These are phyloP conservation scores for Turritopsis dohrnii DNA, from an alignment of 30 jellyfish, hydroid and myxozoan genomes.

Conservation along the genomic window DNA sequence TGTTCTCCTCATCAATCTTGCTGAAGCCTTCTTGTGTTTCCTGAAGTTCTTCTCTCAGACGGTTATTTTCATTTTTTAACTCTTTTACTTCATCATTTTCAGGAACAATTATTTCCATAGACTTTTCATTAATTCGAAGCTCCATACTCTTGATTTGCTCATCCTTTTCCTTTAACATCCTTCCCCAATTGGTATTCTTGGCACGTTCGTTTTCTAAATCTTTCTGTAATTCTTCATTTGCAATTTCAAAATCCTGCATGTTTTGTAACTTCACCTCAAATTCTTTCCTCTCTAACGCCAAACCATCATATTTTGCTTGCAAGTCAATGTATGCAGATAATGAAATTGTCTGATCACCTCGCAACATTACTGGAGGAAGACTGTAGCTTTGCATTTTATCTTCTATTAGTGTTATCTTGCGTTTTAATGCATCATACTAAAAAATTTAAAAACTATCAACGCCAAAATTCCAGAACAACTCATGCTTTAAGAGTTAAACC, in stretches of 20 bases:
- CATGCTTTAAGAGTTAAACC: too few relatives aligned
- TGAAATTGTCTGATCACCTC: neutral
- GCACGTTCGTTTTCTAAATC: neutral
- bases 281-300: neutral
- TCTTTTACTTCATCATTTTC: neutral
- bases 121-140: neutral
- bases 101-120: neutral
- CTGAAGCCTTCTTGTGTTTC: conserved; percentile 1
- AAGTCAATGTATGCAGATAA: neutral
- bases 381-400: neutral
- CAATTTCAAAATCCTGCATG: neutral
- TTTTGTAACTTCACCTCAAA: neutral
- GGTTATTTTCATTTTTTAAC: neutral
- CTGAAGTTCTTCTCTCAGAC: neutral
- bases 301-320: neutral
- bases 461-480: neutral
- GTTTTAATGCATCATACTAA: neutral
- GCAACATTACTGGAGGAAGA: neutral
- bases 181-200: neutral
- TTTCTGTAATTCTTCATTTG: neutral
- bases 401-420: neutral
- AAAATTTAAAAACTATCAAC: neutral
- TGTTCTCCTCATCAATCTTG: neutral
- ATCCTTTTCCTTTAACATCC: neutral
- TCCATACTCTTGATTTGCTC: conserved; percentile 5